Evolutionary conservation across 1,140 invertebrate species (phyloP), one percentile per base, ranked within the genome.

Genomic region (Hyposmocoma kahamanoa): DNA sequence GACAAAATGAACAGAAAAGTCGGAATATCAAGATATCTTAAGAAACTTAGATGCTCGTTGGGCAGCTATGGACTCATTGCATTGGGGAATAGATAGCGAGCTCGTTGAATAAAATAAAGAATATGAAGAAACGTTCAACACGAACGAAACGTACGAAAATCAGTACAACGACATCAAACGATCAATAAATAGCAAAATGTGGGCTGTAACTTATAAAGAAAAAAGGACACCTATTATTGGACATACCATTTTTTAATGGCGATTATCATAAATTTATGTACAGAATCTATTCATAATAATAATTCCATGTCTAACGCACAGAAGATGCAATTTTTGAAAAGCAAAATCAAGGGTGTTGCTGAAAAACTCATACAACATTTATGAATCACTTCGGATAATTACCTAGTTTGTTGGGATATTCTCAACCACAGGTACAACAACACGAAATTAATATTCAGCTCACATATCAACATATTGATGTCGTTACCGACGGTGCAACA

Each of bases 291-390:
- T 9, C 38, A 41, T 13, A 22, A 8, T 13, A 41, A 21, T 21
- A 20, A 20, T 20, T 41, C 18, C 10, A 8, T 41, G 2, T 11
- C 38, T 19, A 41, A 21, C 18, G 18, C 38, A 5, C 38, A 41
- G 15, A 41, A 39, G 2, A 41, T 41, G 38, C 38, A 41, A 22
- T 41, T 41, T 11, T 10, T 41, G 3, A 41, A 41, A 21, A 21
- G 10, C 10, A 41, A 41, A 22, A 9, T 41, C 4, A 41, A 41
- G 22, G 38, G 38, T 21, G 38, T 21, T 11, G 18, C 38, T 8
- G 38, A 41, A 41, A 39, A 41, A 21, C 38, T 41, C 3, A 21
- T 41, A 8, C 38, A 41, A 15, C 38, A 41, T 22, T 11, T 41
- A 4, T 9, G n/a, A 11, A 21, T 41, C 9, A 21, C 11, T 21